phyloP scores from a whole-genome alignment of 2,888 invertebrate species.

The Lepidocyrtinus sp. region DNA sequence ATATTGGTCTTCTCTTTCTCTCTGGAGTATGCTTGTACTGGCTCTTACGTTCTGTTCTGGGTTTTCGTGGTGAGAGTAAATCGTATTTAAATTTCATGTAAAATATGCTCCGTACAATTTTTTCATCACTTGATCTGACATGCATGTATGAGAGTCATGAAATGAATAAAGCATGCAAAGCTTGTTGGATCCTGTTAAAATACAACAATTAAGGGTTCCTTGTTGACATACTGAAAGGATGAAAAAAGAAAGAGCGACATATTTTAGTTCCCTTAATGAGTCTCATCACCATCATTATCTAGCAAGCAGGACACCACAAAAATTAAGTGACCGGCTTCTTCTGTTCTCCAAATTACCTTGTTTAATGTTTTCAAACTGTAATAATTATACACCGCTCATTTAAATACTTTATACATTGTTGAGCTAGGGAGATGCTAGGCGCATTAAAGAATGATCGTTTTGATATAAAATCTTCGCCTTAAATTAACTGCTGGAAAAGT shows the following conservation, averaged over 20 bases:
- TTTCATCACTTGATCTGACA: constrained; percentile 33
- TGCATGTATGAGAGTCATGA: constrained; percentile 19
- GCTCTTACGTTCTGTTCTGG: constrained; percentile 23
- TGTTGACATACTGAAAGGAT: neutral
- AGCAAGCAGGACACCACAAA: constrained; percentile 13
- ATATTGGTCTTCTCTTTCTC: neutral
- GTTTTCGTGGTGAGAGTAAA: constrained; percentile 15
- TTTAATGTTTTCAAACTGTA: constrained; percentile 15
- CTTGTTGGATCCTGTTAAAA: constrained; percentile 4
- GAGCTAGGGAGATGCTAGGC: neutral
- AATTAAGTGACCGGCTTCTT: constrained; percentile 18
- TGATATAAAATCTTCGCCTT: too few species aligned
- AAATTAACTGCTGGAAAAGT: neutral
- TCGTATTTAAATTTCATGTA: constrained; percentile 49
- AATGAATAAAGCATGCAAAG: constrained; percentile 6
- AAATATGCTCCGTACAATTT: constrained; percentile 22
- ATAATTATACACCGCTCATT: constrained; percentile 11
- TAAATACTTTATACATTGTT: neutral
- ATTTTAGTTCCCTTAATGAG: constrained; percentile 9
- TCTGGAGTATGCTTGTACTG: constrained; percentile 11
- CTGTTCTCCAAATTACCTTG: constrained; percentile 16
- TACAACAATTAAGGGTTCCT: neutral
- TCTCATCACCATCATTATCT: constrained; percentile 7
- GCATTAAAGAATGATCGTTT: too few species aligned
- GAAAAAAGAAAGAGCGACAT: neutral